Evolutionary conservation across 1,140 invertebrate species (phyloP), one percentile per base, ranked within the genome.

Genomic region (Cepaea nemoralis): DNA sequence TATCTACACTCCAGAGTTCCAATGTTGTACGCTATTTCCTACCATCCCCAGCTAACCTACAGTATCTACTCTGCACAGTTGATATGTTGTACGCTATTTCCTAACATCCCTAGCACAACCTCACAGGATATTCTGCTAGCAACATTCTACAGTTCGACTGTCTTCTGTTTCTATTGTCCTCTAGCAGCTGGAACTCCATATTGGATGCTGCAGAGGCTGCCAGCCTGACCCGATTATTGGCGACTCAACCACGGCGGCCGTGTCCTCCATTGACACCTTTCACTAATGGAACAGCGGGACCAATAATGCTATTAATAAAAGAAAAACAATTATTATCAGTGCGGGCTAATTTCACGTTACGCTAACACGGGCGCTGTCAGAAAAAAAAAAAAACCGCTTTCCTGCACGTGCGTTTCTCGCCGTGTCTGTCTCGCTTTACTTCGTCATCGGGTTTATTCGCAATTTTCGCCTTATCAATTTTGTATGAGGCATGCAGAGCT

Each of bases 381-480:
- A 22, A 63, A 63, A 16, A 33, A n/a, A 27, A n/a, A n/a, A 70
- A 70, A 70, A 31, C 24, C 35, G 40, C 37, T 70, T 40, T 8
- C 39, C 69, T 74, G 71, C 71, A 74, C 71, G 71, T 74, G 69
- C 69, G 22, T 2, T 40, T 1, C 69, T 40, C 69, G 1, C 35
- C 37, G 35, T 70, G 35, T 42, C 40, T n/a, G 69, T 8, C 10
- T 14, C n/a, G 33, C 69, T 37, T n/a, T 37, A 3, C 37, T 39
- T 40, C 33, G 71, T 50, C 40, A 16, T 35, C 2, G 24, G 40
- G 71, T 31, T 74, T 48, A 74, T 45, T 78, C 48, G 75, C 81
- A 82, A 78, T 82, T 82, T 77, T 70, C 75, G 50, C 31, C 76
- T 77, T 66, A 70, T 82, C 73, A 66, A 82, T 82, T 82, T 82